Evolutionary conservation across 2,797 vertebrate species (phyloP).

Genomic region (Coilia nasus): DNA sequence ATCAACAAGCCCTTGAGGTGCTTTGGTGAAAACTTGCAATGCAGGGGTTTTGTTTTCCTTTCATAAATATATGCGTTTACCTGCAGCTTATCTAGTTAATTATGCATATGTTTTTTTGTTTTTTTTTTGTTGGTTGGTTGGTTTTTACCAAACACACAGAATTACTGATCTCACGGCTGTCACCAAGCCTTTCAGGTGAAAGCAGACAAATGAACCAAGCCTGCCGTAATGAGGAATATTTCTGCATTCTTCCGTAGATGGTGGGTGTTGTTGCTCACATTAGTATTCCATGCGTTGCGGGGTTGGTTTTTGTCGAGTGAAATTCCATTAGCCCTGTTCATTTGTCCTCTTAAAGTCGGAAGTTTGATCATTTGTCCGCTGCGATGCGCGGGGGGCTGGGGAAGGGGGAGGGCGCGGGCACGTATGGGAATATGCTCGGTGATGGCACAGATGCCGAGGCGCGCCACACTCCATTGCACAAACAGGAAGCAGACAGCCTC

Average conservation of each 20-base stretch:
- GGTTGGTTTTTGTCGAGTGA: neutral
- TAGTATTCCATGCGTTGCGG: neutral
- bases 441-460: neutral
- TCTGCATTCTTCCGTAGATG: neutral
- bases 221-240: neutral
- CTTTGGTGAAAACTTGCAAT: neutral
- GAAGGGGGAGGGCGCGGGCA: too few relatives aligned
- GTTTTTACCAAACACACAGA: neutral
- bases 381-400: neutral
- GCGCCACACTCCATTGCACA: neutral
- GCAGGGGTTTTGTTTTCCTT: too few relatives aligned
- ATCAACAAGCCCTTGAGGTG: neutral
- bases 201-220: neutral
- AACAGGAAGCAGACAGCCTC: conserved; percentile 15
- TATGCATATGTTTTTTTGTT: too few relatives aligned
- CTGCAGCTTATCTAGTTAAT: too few relatives aligned
- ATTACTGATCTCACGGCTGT: neutral
- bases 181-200: neutral
- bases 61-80: too few relatives aligned
- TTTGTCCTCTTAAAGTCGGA: conserved; percentile 7
- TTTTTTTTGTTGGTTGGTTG: too few relatives aligned
- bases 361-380: conserved; percentile 3
- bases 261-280: neutral
- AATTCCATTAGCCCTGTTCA: conserved; percentile 12
- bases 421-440: neutral